Evolutionary conservation across 2,888 invertebrate genomes (phyloP).

Genomic region (Mongoloraphidia duomilia): DNA sequence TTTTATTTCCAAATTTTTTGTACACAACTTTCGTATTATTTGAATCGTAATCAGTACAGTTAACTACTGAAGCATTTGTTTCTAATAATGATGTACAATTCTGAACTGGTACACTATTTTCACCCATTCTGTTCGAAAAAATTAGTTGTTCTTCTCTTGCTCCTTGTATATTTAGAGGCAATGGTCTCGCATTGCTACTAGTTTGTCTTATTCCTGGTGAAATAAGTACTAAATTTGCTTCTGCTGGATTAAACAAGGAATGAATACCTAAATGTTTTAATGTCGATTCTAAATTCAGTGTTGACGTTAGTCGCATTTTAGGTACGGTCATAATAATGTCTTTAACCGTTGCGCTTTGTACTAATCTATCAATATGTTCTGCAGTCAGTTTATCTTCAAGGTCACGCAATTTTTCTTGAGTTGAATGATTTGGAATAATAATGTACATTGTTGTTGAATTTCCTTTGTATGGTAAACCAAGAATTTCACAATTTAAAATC

Average conservation of each 20-base stretch:
- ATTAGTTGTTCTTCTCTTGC: constrained; percentile 11
- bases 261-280: constrained; percentile 43
- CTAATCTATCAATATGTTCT: constrained; percentile 34
- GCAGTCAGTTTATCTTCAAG: constrained; percentile 35
- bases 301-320: constrained; percentile 53
- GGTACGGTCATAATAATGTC: constrained; percentile 47
- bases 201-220: constrained; percentile 27
- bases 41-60: constrained; percentile 10
- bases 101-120: neutral
- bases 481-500: constrained; percentile 39
- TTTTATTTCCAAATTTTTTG: constrained; percentile 23
- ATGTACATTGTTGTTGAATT: constrained; percentile 48
- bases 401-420: constrained; percentile 29
- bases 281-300: constrained; percentile 36
- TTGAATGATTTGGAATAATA: constrained; percentile 42
- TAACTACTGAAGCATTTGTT: constrained; percentile 17
- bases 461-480: constrained; percentile 59
- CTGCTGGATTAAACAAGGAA: constrained; percentile 43
- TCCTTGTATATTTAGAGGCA: too few species aligned
- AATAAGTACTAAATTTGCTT: constrained; percentile 54
- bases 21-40: constrained; percentile 18
- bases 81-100: constrained; percentile 23
- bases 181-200: neutral
- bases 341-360: constrained; percentile 30
- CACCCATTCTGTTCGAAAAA: constrained; percentile 14